Conservation (phyloP, 1,140 invertebrate genomes). For the Trinorchestia longiramus region DNA sequence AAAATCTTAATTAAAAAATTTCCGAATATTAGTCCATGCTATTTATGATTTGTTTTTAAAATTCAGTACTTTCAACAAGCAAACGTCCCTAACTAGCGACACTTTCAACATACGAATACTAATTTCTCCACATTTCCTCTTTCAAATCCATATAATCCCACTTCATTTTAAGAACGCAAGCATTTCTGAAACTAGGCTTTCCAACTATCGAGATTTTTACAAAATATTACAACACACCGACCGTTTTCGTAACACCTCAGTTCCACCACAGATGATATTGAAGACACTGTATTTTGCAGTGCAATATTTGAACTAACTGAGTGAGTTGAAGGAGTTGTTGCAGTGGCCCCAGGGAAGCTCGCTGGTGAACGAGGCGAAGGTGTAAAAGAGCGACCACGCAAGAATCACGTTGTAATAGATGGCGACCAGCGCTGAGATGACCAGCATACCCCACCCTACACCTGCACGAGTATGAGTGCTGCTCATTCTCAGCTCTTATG, state of each 20-base stretch:
- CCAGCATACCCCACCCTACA: constrained; percentile 96
- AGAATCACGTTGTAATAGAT: constrained; percentile 99
- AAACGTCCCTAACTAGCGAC: too few relatives aligned
- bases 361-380: constrained; percentile 78
- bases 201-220: not conserved
- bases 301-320: constrained; percentile 56
- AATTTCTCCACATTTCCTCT: too few relatives aligned
- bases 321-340: constrained; percentile 80
- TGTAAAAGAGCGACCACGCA: constrained; percentile 87
- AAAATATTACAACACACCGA: not conserved
- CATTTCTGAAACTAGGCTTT: too few relatives aligned
- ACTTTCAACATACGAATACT: too few relatives aligned
- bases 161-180: too few relatives aligned
- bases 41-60: too few relatives aligned
- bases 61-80: too few relatives aligned
- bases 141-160: too few relatives aligned
- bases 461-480: constrained; percentile 74
- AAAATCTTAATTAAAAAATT: too few relatives aligned
- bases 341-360: constrained; percentile 84
- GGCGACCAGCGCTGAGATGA: constrained; percentile 98
- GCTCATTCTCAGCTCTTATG: not conserved
- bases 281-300: not conserved
- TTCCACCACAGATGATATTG: too few relatives aligned
- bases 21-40: too few relatives aligned
- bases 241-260: not conserved